Conservation (phyloP, 2,113 vertebrate genomes). For the Oostethus manadensis region DNA sequence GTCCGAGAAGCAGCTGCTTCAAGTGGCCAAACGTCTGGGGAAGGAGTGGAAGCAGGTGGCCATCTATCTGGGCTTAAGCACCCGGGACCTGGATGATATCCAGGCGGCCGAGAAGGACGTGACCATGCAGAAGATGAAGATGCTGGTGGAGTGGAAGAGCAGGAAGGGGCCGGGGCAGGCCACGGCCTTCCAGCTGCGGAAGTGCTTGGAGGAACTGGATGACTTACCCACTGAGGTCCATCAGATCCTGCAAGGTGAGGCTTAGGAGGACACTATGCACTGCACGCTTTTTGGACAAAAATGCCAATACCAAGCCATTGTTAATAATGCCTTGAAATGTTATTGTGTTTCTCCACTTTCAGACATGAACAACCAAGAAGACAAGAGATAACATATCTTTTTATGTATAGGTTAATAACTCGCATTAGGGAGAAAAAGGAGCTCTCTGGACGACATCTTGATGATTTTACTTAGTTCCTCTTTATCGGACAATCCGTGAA, state of each 20-base stretch:
- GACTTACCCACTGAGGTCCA: constrained; percentile 65
- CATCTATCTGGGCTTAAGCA: constrained; percentile 70
- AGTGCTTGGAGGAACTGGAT: constrained; percentile 46
- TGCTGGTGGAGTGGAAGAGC: constrained; percentile 76
- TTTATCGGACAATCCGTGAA: too few species aligned
- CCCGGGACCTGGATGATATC: constrained; percentile 69
- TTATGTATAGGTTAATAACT: too few species aligned
- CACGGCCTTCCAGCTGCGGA: constrained; percentile 47
- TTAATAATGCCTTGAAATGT: too few species aligned
- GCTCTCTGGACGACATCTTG: too few species aligned
- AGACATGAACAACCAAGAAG: too few species aligned
- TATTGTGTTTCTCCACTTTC: too few species aligned
- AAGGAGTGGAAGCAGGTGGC: constrained; percentile 75
- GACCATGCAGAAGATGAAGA: constrained; percentile 70
- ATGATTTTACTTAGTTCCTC: too few species aligned
- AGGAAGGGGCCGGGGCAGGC: constrained; percentile 54
- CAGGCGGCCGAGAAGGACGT: constrained; percentile 57
- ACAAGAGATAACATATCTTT: too few species aligned
- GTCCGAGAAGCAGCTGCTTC: constrained; percentile 73
- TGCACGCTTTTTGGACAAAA: too few species aligned
- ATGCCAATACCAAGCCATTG: too few species aligned
- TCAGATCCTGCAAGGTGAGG: constrained; percentile 66
- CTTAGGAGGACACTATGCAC: too few species aligned
- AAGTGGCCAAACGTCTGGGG: constrained; percentile 68
- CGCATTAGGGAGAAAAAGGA: too few species aligned